Evolutionary conservation across 2,888 invertebrate genomes (phyloP), one percentile per base, ranked within the genome.

Genomic region (Bursaphelenchus okinawaensis): DNA sequence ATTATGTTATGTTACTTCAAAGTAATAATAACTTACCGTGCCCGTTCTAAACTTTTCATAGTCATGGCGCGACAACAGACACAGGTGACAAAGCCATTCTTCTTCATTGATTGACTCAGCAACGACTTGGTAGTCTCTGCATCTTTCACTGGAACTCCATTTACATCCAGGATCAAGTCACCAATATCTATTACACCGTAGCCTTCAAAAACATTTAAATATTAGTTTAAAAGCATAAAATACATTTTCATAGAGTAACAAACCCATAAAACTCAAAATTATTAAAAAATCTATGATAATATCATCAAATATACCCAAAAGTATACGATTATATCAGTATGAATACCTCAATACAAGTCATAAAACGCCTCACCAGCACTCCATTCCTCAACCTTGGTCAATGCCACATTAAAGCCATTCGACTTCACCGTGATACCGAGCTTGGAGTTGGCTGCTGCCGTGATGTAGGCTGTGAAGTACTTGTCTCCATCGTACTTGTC

Each of bases 61-160:
- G 27, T 27, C 56, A 56, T 56, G 8, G 56, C 24, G 20, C 56
- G 56, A 23, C 23, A 26, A 19, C 23, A 19, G n/a, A 56, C 56
- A 26, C 23, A 26, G 12, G 56, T 24, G 56, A 56, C 56, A 24
- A 27, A 56, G 19, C 24, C 4, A 9, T 28, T 24, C 8, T 1
- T 26, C 12, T 1, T 23, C 12, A 22, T 16, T 3, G 56, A 22
- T 16, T 8, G 69, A 20, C 63, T 64, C 9, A 73, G 64, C 52
- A 63, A 31, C 2, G 70, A 69, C 52, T 63, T 68, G 27, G 67
- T 68, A 2, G 52, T 54, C 28, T 73, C 69, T 7, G 66, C 60
- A 12, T 24, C 26, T 12, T 56, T 56, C 16, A 56, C 56, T n/a
- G 56, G 56, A n/a, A 56, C 4, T 19, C 56, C 56, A 24, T 56